Evolutionary conservation across 2,113 vertebrate genomes (phyloP).

Genomic region (Leiothrix lutea): DNA sequence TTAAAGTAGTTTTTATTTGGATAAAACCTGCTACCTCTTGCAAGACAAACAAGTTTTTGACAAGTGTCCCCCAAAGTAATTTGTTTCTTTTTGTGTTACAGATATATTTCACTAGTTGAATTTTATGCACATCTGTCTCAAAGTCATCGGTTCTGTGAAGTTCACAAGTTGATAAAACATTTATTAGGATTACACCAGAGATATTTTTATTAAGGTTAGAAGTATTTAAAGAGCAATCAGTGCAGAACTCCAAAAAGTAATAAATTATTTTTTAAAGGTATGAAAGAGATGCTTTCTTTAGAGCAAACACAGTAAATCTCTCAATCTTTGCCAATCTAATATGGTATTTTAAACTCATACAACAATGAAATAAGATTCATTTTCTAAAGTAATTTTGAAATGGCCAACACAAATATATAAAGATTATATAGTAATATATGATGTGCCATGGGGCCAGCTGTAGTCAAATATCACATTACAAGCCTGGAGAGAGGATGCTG

Average conservation of each 20-base stretch:
- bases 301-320: not conserved
- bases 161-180: constrained; percentile 37
- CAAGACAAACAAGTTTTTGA: not conserved
- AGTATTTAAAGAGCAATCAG: constrained; percentile 33
- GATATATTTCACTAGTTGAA: not conserved
- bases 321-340: not conserved
- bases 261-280: constrained; percentile 14
- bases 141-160: constrained; percentile 5
- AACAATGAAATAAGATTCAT: not conserved
- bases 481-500: not conserved
- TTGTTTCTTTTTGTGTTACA: not conserved
- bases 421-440: not conserved
- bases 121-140: not conserved
- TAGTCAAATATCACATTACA: not conserved
- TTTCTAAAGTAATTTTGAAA: not conserved
- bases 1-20: not conserved
- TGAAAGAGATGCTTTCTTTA: not conserved
- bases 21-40: not conserved
- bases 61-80: not conserved
- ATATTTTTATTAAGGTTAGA: not conserved
- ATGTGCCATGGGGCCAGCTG: not conserved
- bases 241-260: constrained; percentile 13
- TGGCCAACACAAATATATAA: not conserved
- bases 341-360: not conserved
- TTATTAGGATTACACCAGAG: not conserved